Base-by-base conservation (phyloP, 2,797 vertebrate species). In the Sebastes aleutianus region DNA sequence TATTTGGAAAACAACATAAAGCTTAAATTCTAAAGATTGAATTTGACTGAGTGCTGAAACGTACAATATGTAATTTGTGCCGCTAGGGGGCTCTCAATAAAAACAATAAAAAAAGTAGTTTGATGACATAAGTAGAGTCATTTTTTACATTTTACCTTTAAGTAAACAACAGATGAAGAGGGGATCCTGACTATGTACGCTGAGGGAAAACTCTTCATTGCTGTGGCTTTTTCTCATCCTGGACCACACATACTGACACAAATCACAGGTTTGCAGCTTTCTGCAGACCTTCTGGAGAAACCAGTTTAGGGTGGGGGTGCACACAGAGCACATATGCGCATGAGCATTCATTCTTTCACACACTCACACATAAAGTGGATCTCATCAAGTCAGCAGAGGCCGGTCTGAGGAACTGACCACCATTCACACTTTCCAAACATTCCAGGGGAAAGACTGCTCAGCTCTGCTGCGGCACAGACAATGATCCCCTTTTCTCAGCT, bases 401-500 rank as follows among this genome's bases (percentile, higher is more conserved):
- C 72, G 16, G 81, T 70, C 74, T 20, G 64, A 85, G 66, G 71
- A 91, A 84, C 88, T 91, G 88, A 91, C 85, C 71, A 81, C 80
- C 82, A 78, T 91, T 93, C 88, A 93, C 85, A 90, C 88, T 91
- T 92, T 85, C 87, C 88, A 86, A 90, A 93, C 92, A 90, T 92
- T 92, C 88, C 86, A 74, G 54, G 61, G 82, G 57, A 89, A 87
- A 89, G 88, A 81, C 83, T 79, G 71, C 70, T 80, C 72, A 18
- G 80, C 88, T 89, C 78, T 74, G 86, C 74, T 85, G 71, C 75
- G 88, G 84, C 68, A 74, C 76, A 82, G 84, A 93, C 88, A 93
- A 93, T 82, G 90, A 77, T 85, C 84, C 82, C 84, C 83, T 92
- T 92, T 86, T 80, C 80, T 86, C 82, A 80, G 64, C 70, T 58